Evolutionary conservation across 1,140 invertebrate species (phyloP).

Genomic region (Procambarus virginalis): DNA sequence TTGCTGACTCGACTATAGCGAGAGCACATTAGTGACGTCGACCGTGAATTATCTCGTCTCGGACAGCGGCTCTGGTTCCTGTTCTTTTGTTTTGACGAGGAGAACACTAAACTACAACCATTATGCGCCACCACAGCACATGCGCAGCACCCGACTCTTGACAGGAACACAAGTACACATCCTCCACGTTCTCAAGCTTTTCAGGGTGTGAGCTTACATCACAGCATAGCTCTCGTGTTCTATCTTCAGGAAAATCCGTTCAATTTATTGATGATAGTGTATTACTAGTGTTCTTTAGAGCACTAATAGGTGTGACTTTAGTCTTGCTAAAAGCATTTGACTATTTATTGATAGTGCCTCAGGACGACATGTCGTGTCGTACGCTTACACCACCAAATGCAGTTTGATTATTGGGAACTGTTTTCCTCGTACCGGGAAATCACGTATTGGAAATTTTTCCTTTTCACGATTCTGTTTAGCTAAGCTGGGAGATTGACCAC

Average conservation of each 20-base stretch:
- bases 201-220: not conserved
- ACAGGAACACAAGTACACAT: not conserved
- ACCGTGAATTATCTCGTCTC: not conserved
- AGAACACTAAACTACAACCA: not conserved
- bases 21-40: conserved; percentile 13
- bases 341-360: not conserved
- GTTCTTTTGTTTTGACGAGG: not conserved
- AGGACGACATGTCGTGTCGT: not conserved
- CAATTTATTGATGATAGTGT: no score
- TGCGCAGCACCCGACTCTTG: not conserved
- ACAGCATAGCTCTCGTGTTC: not conserved
- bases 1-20: not conserved
- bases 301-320: no score
- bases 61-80: no score
- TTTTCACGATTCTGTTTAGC: conserved; percentile 20
- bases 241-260: no score
- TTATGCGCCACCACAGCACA: conserved; percentile 2
- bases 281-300: no score
- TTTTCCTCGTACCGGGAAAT: conserved; percentile 24
- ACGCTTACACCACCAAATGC: not conserved
- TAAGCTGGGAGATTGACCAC: conserved; percentile 57
- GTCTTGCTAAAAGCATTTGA: not conserved
- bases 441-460: conserved; percentile 19
- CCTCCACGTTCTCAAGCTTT: not conserved
- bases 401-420: not conserved